phyloP scores from a whole-genome alignment of 2,797 vertebrate species.

The Anabacerthia variegaticeps region DNA sequence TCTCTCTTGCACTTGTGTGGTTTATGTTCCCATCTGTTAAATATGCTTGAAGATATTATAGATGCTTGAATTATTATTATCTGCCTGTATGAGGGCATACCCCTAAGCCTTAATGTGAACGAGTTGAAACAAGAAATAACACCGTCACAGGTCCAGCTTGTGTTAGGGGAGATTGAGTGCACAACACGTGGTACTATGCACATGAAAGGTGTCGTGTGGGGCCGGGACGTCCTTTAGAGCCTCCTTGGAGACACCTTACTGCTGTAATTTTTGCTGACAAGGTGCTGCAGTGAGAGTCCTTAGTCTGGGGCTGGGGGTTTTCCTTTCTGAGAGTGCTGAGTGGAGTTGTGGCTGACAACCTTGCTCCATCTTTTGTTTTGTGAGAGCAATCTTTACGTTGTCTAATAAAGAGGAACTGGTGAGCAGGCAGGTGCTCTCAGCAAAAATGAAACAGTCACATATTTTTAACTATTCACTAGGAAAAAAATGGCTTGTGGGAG shows the following conservation, averaged over 20 bases:
- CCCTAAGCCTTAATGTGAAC: neutral
- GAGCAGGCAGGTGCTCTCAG: neutral
- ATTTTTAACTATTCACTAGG: neutral
- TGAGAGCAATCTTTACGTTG: accelerated
- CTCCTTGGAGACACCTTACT: neutral
- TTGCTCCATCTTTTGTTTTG: neutral
- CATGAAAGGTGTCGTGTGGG: neutral
- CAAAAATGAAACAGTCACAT: neutral
- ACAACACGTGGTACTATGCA: accelerated
- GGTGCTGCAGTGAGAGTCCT: neutral
- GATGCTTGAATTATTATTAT: neutral
- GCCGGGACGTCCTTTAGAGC: neutral
- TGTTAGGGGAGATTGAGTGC: neutral
- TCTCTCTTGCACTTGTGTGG: neutral
- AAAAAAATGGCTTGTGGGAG: neutral
- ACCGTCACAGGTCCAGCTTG: neutral
- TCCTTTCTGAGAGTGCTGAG: neutral
- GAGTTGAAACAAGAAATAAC: neutral
- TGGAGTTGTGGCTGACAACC: neutral
- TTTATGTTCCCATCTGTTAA: neutral
- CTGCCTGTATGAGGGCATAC: neutral
- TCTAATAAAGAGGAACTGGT: neutral
- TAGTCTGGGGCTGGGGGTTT: neutral
- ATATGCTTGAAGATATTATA: neutral
- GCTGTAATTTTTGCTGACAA: neutral